Evolutionary conservation across 2,888 invertebrate genomes (phyloP), one percentile per base, ranked within the genome.

Genomic region (Leptopilina syphax): DNA sequence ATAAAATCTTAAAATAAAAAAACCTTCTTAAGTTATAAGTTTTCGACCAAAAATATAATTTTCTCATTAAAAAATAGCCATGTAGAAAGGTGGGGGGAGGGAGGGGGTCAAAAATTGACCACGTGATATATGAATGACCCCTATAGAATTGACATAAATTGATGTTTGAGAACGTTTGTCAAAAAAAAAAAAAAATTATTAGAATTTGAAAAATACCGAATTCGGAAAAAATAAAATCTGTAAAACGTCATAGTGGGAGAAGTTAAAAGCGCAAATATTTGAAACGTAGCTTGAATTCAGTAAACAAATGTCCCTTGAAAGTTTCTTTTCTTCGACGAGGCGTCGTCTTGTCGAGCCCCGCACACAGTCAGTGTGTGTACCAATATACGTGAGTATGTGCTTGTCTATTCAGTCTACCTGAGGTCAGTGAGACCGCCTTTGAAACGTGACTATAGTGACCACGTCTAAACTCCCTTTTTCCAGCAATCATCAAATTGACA

Each of bases 231-330:
- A 4, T 7, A 6, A 57, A n/a, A 54, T n/a, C 70, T 34, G n/a
- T 27, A 24, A 73, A 54, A 73, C 24, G n/a, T 77, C 34, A 34
- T 79, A 78, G 77, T 88, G 89, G 88, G 89, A 87, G 82, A 81
- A 18, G 84, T 88, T 90, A 89, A 90, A 91, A 91, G 90, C 84
- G 87, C 89, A 91, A 91, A 91, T 91, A 91, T 91, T 91, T 90
- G 88, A 89, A 82, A 85, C 83, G 82, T 86, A 86, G 86, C 85
- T 86, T 77, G 86, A 87, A 85, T 85, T 85, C 86, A 84, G 87
- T 86, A 88, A 90, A 89, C 57, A 73, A 85, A 90, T 85, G 81
- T 83, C 76, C 67, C 80, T 83, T 83, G 83, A 84, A 84, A 84
- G 84, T 84, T 84, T 66, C 77, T 68, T 79, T 83, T 84, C 83